Evolutionary conservation across 2,888 invertebrate species (phyloP).

Genomic region (Microdon myrmicae): DNA sequence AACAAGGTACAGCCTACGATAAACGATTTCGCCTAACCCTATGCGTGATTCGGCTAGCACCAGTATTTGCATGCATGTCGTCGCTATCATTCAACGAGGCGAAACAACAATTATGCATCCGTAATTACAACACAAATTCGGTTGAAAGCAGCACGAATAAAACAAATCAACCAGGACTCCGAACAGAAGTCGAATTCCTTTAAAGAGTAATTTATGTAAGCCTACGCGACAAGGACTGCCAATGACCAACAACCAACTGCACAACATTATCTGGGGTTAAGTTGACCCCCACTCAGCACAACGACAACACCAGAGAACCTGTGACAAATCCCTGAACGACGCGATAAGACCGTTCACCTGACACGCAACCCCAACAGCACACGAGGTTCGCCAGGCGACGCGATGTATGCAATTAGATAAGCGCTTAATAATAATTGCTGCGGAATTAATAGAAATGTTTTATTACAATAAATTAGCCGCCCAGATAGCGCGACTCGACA

Average conservation of each 20-base stretch:
- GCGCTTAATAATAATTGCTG: conserved; percentile 58
- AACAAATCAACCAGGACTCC: conserved; percentile 17
- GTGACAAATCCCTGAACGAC: conserved; percentile 52
- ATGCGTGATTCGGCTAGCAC: conserved; percentile 39
- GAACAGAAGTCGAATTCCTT: neutral
- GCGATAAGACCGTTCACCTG: conserved; percentile 50
- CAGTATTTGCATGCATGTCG: conserved; percentile 30
- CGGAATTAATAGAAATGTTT: conserved; percentile 60
- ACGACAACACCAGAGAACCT: conserved; percentile 57
- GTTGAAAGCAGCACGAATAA: conserved; percentile 12
- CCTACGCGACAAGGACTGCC: conserved; percentile 2
- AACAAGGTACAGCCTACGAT: conserved; percentile 4
- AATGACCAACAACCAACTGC: conserved; percentile 1
- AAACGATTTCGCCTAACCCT: conserved; percentile 11
- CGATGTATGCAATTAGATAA: conserved; percentile 59
- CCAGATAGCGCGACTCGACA: conserved; percentile 50
- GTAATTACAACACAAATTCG: conserved; percentile 50
- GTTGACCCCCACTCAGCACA: conserved; percentile 27
- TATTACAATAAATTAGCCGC: conserved; percentile 60
- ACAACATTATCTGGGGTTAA: conserved; percentile 54
- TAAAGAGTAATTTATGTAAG: conserved; percentile 30
- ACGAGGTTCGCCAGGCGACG: conserved; percentile 52
- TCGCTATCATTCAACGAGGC: conserved; percentile 19
- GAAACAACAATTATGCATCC: conserved; percentile 46
- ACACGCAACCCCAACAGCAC: conserved; percentile 47